phyloP scores from a whole-genome alignment of 2,888 invertebrate species.

The Hypomecis punctinalis region DNA sequence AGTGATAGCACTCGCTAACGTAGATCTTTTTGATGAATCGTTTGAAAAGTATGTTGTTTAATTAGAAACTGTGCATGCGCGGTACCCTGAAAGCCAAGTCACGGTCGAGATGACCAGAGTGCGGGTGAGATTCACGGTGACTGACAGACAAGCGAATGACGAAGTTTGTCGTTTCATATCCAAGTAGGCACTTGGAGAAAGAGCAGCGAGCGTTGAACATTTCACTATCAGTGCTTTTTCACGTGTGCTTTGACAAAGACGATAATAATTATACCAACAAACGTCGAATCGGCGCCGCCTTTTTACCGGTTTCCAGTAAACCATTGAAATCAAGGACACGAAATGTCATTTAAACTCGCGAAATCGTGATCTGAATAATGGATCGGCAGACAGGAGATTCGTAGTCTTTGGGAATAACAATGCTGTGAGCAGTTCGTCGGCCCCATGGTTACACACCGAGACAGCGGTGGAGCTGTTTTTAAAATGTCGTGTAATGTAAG shows the following conservation, averaged over 20 bases:
- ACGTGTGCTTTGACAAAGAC: not conserved
- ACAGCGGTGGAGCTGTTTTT: constrained; percentile 61
- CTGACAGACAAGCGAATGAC: constrained; percentile 47
- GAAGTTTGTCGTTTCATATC: constrained; percentile 51
- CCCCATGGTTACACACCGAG: constrained; percentile 71
- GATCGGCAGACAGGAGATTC: constrained; percentile 57
- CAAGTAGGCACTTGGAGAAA: constrained; percentile 58
- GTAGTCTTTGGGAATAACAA: constrained; percentile 80
- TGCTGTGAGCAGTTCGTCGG: constrained; percentile 74
- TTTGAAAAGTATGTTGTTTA: constrained; percentile 66
- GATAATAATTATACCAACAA: not conserved
- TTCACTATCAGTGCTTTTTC: constrained; percentile 36
- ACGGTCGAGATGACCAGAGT: constrained; percentile 73
- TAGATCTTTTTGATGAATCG: constrained; percentile 40
- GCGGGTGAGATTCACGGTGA: constrained; percentile 52
- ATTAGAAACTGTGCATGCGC: constrained; percentile 64
- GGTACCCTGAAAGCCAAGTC: constrained; percentile 73
- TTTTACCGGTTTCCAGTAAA: constrained; percentile 37
- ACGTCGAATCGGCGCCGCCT: constrained; percentile 7
- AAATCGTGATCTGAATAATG: constrained; percentile 74
- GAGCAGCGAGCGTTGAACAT: constrained; percentile 50
- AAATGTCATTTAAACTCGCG: constrained; percentile 66
- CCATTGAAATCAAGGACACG: constrained; percentile 59
- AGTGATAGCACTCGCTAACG: constrained; percentile 39
- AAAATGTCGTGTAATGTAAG: constrained; percentile 62